Percentiles rank a stretch among this genome's conserved stretches.
These are phyloP conservation scores for Holotrichia oblita DNA, from an alignment of 1,140 invertebrate species.

Conservation along the genomic window DNA sequence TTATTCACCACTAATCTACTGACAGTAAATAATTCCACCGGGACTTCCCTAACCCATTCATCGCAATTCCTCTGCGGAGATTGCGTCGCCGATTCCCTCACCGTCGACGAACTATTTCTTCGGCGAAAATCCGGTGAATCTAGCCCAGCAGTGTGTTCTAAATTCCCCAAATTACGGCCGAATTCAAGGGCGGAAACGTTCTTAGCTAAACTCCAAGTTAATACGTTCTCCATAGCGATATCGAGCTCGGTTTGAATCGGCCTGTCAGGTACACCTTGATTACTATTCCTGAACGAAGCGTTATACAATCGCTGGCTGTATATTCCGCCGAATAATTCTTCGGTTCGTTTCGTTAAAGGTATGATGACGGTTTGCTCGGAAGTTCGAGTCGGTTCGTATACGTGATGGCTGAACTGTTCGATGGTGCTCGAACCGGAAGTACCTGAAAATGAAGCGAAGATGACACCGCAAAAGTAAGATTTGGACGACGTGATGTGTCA, in stretches of 20 bases:
- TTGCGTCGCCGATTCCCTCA: slow-evolving; percentile 37
- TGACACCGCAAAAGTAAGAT: background rate
- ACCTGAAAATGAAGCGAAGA: background rate
- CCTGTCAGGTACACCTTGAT: slow-evolving; percentile 41
- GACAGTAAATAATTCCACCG: slow-evolving; percentile 62
- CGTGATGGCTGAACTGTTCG: slow-evolving; percentile 70
- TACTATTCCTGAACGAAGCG: background rate
- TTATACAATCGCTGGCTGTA: slow-evolving; percentile 29
- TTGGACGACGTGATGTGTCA: too few relatives aligned
- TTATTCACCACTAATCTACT: slow-evolving; percentile 55
- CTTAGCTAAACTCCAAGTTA: slow-evolving; percentile 58
- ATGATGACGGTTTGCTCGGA: slow-evolving; percentile 66
- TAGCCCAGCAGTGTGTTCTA: background rate
- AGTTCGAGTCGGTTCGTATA: slow-evolving; percentile 66
- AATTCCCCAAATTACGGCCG: slow-evolving; percentile 40
- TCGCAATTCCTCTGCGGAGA: slow-evolving; percentile 43
- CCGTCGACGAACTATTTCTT: slow-evolving; percentile 23
- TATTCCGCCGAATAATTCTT: slow-evolving; percentile 57
- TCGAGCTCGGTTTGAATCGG: slow-evolving; percentile 43
- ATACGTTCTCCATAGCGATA: slow-evolving; percentile 55
- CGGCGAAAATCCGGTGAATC: slow-evolving; percentile 24
- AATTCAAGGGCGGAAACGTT: slow-evolving; percentile 51
- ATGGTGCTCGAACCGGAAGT: slow-evolving; percentile 63
- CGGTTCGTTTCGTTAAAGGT: slow-evolving; percentile 64
- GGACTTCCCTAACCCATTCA: slow-evolving; percentile 60